Evolutionary conservation across 1,140 invertebrate genomes (phyloP), one percentile per base, ranked within the genome.

Genomic region (Aphelenchoides fujianensis): DNA sequence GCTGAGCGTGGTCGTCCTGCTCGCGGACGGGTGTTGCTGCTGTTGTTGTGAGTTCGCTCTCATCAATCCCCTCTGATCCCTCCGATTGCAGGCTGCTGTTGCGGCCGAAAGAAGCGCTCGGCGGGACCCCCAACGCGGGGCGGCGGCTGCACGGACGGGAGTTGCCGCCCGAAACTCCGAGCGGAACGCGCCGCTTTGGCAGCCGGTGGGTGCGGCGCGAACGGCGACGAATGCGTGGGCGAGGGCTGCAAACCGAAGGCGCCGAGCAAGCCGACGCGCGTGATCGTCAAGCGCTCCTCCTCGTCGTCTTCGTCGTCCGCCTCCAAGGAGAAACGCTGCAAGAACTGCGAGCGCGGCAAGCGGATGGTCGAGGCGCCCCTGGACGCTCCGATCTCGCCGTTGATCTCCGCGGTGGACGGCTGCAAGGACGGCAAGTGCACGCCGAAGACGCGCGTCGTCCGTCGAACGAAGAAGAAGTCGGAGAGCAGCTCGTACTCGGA

Each of bases 271-370:
- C 55, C 55, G 19, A 5, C 5, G 34, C 55, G 19, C 34, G 55
- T 59, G 5, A 59, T 5, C 5, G 5, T 59, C 55, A 59, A 59
- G 34, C 55, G 55, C 7, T 59, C 55, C 5, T 7, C 55, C 34
- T 59, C 55, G 5, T 59, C 55, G 55, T 59, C 55, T 5, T 59
- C 55, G 7, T 7, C 55, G 55, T 59, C 55, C 23, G 23, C 27
- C n/a, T n/a, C n/a, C 7, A 23, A 59, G 34, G 19, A 59, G 5
- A 59, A 59, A 19, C 28, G 34, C 27, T 59, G 55, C 23, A 59
- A 59, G 55, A 16, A 59, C 23, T 59, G 55, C 23, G 55, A 59
- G 34, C 55, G 55, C 7, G 19, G 19, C 5, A 5, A 19, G 5
- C 55, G 55, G 23, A 23, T 48, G 41, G 41, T 23, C 23, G 41